These are phyloP conservation scores for Gerris buenoi DNA, from an alignment of 1,140 invertebrate genomes.

Conservation along the genomic window DNA sequence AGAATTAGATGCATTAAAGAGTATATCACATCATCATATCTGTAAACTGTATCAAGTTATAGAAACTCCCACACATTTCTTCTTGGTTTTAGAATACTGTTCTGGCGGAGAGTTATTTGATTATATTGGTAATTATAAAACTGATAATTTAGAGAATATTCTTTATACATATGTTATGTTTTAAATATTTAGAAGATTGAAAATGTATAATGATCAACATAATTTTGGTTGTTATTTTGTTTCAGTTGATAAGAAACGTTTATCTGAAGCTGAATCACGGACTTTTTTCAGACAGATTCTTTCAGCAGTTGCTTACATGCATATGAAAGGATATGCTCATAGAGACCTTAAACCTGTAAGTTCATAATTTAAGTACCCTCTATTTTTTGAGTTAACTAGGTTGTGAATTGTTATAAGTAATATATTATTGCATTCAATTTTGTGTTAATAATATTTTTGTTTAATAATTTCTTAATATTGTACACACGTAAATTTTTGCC, in stretches of 20 bases:
- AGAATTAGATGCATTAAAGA: conserved; percentile 68
- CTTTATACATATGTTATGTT: too few relatives aligned
- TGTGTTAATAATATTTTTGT: too few relatives aligned
- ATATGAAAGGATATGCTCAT: conserved; percentile 59
- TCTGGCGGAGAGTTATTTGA: conserved; percentile 72
- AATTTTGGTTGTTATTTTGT: conserved; percentile 14
- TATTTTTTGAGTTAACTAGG: too few relatives aligned
- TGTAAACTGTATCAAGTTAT: conserved; percentile 71
- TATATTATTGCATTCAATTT: too few relatives aligned
- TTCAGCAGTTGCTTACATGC: conserved; percentile 59
- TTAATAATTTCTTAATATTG: too few relatives aligned
- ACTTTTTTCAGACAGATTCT: conserved; percentile 65
- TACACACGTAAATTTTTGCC: too few relatives aligned
- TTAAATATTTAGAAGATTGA: too few relatives aligned
- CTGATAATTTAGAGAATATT: neutral
- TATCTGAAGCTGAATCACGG: conserved; percentile 53
- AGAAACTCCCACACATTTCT: conserved; percentile 54
- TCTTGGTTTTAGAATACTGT: conserved; percentile 66
- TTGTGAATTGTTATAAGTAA: too few relatives aligned
- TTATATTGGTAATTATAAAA: conserved; percentile 33
- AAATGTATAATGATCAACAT: too few relatives aligned
- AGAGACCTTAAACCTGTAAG: conserved; percentile 67
- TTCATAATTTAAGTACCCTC: too few relatives aligned
- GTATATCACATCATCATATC: conserved; percentile 63
- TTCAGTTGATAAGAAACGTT: conserved; percentile 47